phyloP scores from a whole-genome alignment of 1,140 invertebrate genomes.

The Gryon sp. region DNA sequence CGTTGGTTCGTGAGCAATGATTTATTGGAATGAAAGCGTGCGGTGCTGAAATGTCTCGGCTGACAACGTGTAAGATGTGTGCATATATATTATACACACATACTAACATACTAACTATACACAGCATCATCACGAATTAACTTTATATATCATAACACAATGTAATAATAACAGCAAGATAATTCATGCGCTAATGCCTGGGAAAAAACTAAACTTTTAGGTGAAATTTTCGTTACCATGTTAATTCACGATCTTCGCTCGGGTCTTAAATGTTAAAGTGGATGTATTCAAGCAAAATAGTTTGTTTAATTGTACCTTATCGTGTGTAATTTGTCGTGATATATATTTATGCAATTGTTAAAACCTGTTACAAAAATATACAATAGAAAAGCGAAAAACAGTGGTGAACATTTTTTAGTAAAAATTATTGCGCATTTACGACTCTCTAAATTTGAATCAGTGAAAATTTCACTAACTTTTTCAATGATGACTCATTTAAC shows the following conservation, averaged over 20 bases:
- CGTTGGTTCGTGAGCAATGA: slow-evolving; percentile 39
- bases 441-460: too few relatives aligned
- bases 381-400: too few relatives aligned
- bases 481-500: too few relatives aligned
- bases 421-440: too few relatives aligned
- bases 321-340: slow-evolving; percentile 39
- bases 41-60: slow-evolving; percentile 45
- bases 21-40: slow-evolving; percentile 40
- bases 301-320: slow-evolving; percentile 28
- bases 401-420: neutral
- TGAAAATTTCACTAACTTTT: too few relatives aligned
- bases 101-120: neutral
- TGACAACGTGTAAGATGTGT: slow-evolving; percentile 37
- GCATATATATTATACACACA: neutral
- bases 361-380: too few relatives aligned
- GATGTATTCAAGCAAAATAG: slow-evolving; percentile 5
- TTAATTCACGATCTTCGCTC: slow-evolving; percentile 15
- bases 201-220: slow-evolving; percentile 54
- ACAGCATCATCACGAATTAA: slow-evolving; percentile 35
- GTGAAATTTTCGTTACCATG: slow-evolving; percentile 38
- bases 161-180: slow-evolving; percentile 39
- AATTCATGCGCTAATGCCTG: slow-evolving; percentile 32
- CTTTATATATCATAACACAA: slow-evolving; percentile 48
- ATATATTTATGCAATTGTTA: neutral
- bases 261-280: slow-evolving; percentile 33